A percentile compares a stretch with the other conserved stretches of the same genome.
Conservation (phyloP, 2,797 vertebrate genomes). For the Mastacembelus armatus region DNA sequence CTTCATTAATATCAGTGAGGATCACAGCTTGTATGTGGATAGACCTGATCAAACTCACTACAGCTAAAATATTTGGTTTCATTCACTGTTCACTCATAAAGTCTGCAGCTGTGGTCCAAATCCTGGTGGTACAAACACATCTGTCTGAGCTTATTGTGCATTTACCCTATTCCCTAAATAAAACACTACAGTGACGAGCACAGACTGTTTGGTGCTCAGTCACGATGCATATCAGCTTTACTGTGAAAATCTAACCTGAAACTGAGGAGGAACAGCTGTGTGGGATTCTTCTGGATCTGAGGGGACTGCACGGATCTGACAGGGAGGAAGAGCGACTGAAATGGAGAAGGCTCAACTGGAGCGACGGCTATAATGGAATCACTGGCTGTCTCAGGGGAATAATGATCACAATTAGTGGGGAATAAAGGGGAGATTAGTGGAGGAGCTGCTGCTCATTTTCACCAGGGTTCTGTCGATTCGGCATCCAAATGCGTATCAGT, state of each 20-base stretch:
- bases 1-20: neutral
- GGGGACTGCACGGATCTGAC: constrained; percentile 24
- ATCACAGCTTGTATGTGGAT: constrained; percentile 7
- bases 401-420: constrained; percentile 67
- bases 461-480: constrained; percentile 1
- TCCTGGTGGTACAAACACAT: neutral
- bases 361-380: constrained; percentile 41
- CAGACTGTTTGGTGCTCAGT: too few species aligned
- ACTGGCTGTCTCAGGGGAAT: constrained; percentile 45
- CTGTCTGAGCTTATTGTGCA: too few species aligned
- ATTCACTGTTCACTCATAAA: too few species aligned
- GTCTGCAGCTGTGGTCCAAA: neutral
- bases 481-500: neutral
- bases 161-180: neutral
- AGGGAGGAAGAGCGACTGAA: constrained; percentile 25
- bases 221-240: too few species aligned
- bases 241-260: too few species aligned
- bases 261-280: too few species aligned
- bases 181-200: neutral
- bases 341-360: constrained; percentile 31
- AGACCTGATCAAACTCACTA: neutral
- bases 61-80: too few species aligned
- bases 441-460: constrained; percentile 21
- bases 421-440: constrained; percentile 57
- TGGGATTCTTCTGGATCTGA: constrained; percentile 59